A percentile compares a stretch with the other conserved stretches of the same genome.
These are phyloP conservation scores for Sebastes taczanowskii DNA, from an alignment of 2,797 vertebrate genomes.

Conservation along the genomic window DNA sequence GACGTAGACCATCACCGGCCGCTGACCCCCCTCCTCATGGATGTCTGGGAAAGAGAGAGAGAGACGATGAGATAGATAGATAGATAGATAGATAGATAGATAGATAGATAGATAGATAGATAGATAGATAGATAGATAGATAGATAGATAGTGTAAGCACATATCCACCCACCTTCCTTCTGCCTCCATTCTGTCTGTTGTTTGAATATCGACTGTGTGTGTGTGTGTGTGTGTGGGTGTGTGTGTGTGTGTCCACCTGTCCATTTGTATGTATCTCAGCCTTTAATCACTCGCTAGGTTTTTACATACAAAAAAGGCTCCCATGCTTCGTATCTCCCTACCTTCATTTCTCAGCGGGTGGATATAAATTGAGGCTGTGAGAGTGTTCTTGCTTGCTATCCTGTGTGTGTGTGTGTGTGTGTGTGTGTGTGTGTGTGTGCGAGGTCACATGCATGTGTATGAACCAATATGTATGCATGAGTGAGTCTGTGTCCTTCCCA, in stretches of 20 bases:
- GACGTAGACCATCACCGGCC: constrained; percentile 96
- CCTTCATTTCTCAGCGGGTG: constrained; percentile 31
- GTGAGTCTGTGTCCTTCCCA: constrained; percentile 68
- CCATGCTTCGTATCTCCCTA: not conserved
- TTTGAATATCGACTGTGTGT: not conserved
- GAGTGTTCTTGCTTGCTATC: constrained; percentile 11
- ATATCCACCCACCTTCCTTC: constrained; percentile 9
- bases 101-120: constrained; percentile 38
- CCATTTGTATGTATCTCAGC: constrained; percentile 29
- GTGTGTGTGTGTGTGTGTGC: not conserved
- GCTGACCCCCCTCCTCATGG: constrained; percentile 89
- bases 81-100: constrained; percentile 41
- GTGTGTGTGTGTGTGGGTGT: not conserved
- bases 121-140: constrained; percentile 14
- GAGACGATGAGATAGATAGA: not conserved
- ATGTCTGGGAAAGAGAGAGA: constrained; percentile 81
- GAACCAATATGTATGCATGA: constrained; percentile 77
- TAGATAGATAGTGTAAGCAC: not conserved
- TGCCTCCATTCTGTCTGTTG: not conserved
- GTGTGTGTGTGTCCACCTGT: not conserved
- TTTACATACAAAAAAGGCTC: constrained; percentile 1
- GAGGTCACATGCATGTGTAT: constrained; percentile 56
- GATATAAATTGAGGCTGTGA: constrained; percentile 44
- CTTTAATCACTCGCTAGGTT: constrained; percentile 7
- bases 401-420: not conserved